phyloP scores from a whole-genome alignment of 2,797 vertebrate species.

The Lophius americanus region DNA sequence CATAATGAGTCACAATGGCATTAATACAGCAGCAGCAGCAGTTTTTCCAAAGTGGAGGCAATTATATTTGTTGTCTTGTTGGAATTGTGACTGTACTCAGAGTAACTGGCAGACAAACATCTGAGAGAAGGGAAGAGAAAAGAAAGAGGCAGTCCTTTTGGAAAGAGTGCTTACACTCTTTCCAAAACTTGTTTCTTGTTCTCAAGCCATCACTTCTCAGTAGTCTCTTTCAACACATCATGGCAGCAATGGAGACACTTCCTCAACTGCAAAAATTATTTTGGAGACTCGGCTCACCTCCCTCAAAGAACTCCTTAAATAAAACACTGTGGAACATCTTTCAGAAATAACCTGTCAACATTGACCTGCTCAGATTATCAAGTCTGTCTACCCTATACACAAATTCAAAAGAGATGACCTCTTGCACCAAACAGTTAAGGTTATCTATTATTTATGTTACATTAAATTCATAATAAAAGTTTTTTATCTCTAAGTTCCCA shows the following conservation, averaged over 20 bases:
- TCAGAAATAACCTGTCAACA: neutral
- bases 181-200: neutral
- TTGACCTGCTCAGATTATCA: too few species aligned
- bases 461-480: too few species aligned
- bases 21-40: slow-evolving; percentile 51
- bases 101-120: slow-evolving; percentile 65
- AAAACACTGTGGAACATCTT: neutral
- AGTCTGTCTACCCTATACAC: too few species aligned
- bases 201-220: slow-evolving; percentile 24
- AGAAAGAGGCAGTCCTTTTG: slow-evolving; percentile 5
- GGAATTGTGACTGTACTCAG: slow-evolving; percentile 44
- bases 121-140: slow-evolving; percentile 18
- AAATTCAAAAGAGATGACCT: too few species aligned
- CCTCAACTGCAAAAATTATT: neutral
- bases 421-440: too few species aligned
- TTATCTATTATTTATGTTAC: too few species aligned
- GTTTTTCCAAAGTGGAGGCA: slow-evolving; percentile 63
- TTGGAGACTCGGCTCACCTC: slow-evolving; percentile 1
- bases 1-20: slow-evolving; percentile 39
- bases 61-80: slow-evolving; percentile 72
- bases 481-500: too few species aligned
- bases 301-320: neutral
- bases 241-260: neutral
- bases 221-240: neutral
- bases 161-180: slow-evolving; percentile 1